phyloP scores from a whole-genome alignment of 2,888 invertebrate genomes.

The Tuberolachnus salignus region DNA sequence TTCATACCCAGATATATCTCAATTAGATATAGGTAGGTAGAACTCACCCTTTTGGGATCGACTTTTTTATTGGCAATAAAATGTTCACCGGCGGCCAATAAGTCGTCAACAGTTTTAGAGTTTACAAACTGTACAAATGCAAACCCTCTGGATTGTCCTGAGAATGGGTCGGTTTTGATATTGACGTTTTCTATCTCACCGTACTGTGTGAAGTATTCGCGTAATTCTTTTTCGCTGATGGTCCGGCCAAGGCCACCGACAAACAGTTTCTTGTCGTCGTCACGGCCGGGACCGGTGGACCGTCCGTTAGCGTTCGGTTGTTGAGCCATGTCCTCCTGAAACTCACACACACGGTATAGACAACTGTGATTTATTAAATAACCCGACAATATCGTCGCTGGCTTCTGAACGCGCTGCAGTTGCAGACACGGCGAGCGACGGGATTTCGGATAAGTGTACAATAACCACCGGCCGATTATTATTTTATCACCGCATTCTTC shows the following conservation, averaged over 20 bases:
- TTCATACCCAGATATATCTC: too few relatives aligned
- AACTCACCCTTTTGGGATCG: slow-evolving; percentile 66
- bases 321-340: slow-evolving; percentile 45
- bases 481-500: neutral
- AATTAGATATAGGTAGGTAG: neutral
- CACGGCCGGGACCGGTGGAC: slow-evolving; percentile 62
- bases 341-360: neutral
- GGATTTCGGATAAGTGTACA: neutral
- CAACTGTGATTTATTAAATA: too few relatives aligned
- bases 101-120: slow-evolving; percentile 67
- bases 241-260: slow-evolving; percentile 71
- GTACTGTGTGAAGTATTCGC: slow-evolving; percentile 70
- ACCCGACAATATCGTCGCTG: neutral
- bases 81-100: slow-evolving; percentile 66
- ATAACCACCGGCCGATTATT: neutral
- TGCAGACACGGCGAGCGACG: neutral
- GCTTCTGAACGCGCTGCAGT: neutral
- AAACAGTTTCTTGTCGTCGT: slow-evolving; percentile 69
- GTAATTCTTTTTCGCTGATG: slow-evolving; percentile 68
- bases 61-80: slow-evolving; percentile 70
- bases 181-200: slow-evolving; percentile 70
- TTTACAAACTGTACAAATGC: slow-evolving; percentile 71
- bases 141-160: slow-evolving; percentile 71
- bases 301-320: slow-evolving; percentile 57
- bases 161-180: slow-evolving; percentile 70